Evolutionary conservation across 2,797 vertebrate species (phyloP).

Genomic region (Periparus ater): DNA sequence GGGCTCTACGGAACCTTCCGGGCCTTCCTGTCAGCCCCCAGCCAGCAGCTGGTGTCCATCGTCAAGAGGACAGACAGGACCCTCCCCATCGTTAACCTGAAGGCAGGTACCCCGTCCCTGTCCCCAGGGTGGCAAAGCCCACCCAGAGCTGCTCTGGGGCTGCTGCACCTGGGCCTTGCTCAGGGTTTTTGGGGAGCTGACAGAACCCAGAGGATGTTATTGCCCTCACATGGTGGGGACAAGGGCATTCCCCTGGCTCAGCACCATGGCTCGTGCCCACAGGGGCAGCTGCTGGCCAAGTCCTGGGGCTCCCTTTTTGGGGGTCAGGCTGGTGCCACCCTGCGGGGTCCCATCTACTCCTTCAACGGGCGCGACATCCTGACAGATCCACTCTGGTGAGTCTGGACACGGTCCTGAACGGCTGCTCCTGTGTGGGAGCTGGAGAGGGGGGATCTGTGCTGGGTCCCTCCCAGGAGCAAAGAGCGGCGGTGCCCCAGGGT

Average conservation of each 20-base stretch:
- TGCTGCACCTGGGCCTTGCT: fast-evolving
- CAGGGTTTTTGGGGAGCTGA: background rate
- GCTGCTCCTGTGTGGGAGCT: fast-evolving
- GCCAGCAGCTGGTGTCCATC: slow-evolving; percentile 48
- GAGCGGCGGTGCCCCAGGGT: fast-evolving
- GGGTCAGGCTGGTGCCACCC: background rate
- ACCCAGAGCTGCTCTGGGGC: fast-evolving
- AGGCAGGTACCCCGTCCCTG: slow-evolving; percentile 15
- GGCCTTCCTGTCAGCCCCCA: slow-evolving; percentile 56
- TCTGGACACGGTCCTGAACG: background rate
- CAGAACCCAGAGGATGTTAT: background rate
- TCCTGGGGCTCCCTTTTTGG: slow-evolving; percentile 65
- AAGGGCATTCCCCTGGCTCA: background rate
- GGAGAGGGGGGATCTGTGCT: fast-evolving
- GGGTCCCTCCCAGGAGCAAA: background rate
- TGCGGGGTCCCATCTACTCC: slow-evolving; percentile 50
- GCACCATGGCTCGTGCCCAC: fast-evolving
- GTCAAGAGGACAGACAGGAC: slow-evolving; percentile 63
- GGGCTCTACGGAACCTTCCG: slow-evolving; percentile 63
- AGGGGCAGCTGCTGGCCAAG: slow-evolving; percentile 66
- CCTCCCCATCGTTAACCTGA: slow-evolving; percentile 68
- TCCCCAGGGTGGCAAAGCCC: background rate
- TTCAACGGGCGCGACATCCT: slow-evolving; percentile 56
- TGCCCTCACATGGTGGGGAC: fast-evolving
- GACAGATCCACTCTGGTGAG: slow-evolving; percentile 45